phyloP scores from a whole-genome alignment of 2,888 invertebrate genomes.

The Tricholauxania praeusta region DNA sequence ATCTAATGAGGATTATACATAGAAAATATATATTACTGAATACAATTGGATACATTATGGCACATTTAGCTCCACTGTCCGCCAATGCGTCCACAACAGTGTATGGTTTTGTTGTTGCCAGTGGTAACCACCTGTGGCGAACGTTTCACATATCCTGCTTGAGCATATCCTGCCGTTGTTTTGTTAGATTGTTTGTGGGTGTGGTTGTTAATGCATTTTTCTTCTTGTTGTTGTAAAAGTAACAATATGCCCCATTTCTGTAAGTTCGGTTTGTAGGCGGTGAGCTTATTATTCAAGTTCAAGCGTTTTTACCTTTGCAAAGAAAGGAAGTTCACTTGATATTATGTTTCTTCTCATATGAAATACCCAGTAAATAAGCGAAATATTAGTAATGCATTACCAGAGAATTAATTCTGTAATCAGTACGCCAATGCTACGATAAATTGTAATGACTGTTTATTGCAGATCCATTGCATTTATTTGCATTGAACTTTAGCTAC shows the following conservation, averaged over 20 bases:
- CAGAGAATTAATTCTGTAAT: too few species aligned
- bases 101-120: slow-evolving; percentile 28
- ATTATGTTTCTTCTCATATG: too few species aligned
- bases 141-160: neutral
- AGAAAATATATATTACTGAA: too few species aligned
- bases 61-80: neutral
- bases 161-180: slow-evolving; percentile 3
- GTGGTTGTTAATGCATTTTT: neutral
- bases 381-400: too few species aligned
- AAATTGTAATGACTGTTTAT: too few species aligned
- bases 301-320: slow-evolving; percentile 19
- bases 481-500: too few species aligned
- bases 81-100: slow-evolving; percentile 33
- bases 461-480: too few species aligned
- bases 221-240: neutral
- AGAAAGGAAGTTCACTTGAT: neutral
- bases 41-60: too few species aligned
- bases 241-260: slow-evolving; percentile 7
- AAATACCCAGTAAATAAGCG: too few species aligned
- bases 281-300: slow-evolving; percentile 25
- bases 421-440: too few species aligned
- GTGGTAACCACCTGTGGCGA: slow-evolving; percentile 42
- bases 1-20: too few species aligned
- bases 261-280: neutral
- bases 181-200: neutral